These are phyloP conservation scores for Lydus trimaculatus DNA, from an alignment of 2,888 invertebrate species.

Conservation along the genomic window DNA sequence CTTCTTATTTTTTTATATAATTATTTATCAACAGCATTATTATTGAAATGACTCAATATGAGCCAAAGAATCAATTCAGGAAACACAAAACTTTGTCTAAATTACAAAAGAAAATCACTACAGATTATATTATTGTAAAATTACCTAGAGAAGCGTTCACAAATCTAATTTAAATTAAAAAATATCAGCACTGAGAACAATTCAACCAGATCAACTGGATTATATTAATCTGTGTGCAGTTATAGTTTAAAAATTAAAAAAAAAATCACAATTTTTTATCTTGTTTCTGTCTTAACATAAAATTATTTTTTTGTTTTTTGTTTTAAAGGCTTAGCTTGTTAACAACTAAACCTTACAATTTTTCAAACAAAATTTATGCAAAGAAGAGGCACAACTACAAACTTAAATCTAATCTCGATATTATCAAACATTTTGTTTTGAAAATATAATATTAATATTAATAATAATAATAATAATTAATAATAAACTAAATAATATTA, in stretches of 20 bases:
- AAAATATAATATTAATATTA: constrained; percentile 31
- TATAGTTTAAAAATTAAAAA: constrained; percentile 39
- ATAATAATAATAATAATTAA: constrained; percentile 36
- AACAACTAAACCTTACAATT: background rate
- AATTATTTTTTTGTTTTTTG: background rate
- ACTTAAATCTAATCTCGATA: constrained; percentile 27
- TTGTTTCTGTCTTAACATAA: constrained; percentile 7
- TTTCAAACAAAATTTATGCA: constrained; percentile 19
- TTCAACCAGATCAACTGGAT: constrained; percentile 37
- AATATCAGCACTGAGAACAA: constrained; percentile 35
- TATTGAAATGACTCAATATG: constrained; percentile 45
- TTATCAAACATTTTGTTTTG: constrained; percentile 25
- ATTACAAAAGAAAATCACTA: constrained; percentile 27
- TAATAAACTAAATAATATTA: constrained; percentile 25
- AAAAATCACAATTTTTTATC: constrained; percentile 28
- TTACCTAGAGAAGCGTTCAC: constrained; percentile 42
- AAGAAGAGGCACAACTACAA: constrained; percentile 23
- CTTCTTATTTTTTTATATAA: background rate
- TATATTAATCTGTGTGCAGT: constrained; percentile 25
- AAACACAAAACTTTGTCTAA: background rate
- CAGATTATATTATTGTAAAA: constrained; percentile 35
- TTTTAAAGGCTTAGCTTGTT: background rate
- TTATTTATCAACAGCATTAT: background rate
- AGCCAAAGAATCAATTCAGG: constrained; percentile 32
- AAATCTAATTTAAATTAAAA: constrained; percentile 34